A percentile compares a stretch with the other conserved stretches of the same genome.
phyloP scores from a whole-genome alignment of 92 coral and sea anemone genomes.

The Parazoanthus atlanticus region DNA sequence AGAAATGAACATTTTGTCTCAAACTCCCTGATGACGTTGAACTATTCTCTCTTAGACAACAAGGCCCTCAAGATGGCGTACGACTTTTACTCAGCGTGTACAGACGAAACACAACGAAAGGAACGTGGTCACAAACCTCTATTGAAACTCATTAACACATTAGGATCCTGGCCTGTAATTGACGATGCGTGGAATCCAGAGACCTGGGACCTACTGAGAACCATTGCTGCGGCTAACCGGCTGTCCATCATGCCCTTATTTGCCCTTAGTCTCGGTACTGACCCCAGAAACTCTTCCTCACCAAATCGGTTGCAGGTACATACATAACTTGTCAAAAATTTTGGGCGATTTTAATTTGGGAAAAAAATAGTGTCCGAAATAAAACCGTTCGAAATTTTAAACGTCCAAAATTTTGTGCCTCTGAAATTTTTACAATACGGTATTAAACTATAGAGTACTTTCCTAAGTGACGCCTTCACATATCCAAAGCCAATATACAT shows the following conservation, averaged over 20 bases:
- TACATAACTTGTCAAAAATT: neutral
- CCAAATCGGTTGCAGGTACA: slow-evolving; percentile 65
- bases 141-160: slow-evolving; percentile 34
- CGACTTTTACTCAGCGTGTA: slow-evolving; percentile 77
- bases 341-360: too few relatives aligned
- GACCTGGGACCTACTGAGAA: slow-evolving; percentile 63
- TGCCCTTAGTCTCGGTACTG: slow-evolving; percentile 36
- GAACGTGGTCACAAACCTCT: slow-evolving; percentile 66
- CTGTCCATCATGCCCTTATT: slow-evolving; percentile 62
- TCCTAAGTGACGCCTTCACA: too few relatives aligned
- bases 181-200: slow-evolving; percentile 35
- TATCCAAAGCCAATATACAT: too few relatives aligned
- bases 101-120: slow-evolving; percentile 53
- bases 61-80: slow-evolving; percentile 57
- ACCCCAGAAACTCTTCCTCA: slow-evolving; percentile 65
- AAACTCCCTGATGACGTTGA: neutral
- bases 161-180: slow-evolving; percentile 64
- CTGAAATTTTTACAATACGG: too few relatives aligned
- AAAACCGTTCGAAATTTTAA: too few relatives aligned
- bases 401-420: too few relatives aligned
- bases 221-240: slow-evolving; percentile 60
- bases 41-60: slow-evolving; percentile 20
- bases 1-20: too few relatives aligned
- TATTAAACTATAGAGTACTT: too few relatives aligned
- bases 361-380: too few relatives aligned